Base-by-base conservation (phyloP, 1,140 invertebrate genomes). In the Thalassaphorura encarpata region DNA sequence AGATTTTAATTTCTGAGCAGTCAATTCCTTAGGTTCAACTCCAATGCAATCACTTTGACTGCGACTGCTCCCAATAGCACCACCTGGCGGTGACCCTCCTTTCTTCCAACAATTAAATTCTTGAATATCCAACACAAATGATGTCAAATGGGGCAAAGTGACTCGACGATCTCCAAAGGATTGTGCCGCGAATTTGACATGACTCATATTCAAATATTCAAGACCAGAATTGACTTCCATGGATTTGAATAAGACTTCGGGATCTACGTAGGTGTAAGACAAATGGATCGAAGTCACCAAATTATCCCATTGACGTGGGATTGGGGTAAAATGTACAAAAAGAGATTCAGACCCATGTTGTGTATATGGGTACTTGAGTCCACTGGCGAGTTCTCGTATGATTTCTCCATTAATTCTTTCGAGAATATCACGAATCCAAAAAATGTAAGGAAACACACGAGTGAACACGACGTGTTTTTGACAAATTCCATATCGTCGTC, bases 271-370 rank as follows among this genome's bases (percentile, higher is more conserved):
- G 19, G 18, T 29, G 33, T 51, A 36, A 3, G 28, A 16, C 5
- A 51, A 4, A 11, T 51, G 5, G 11, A 51, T n/a, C 6, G 48
- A 36, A 5, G 33, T 33, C 3, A 51, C 23, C 4, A 26, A 16
- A 24, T 33, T 36, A 11, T 15, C 31, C 48, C 48, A 51, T 15
- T 51, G 26, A 18, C 48, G 48, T 18, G 48, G 48, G 13, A 51
- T 13, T 21, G 26, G 26, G 5, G n/a, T 39, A 23, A 51, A 51
- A 5, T 11, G 13, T 11, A 36, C 11, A 36, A 11, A n/a, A n/a
- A 11, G 11, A n/a, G n/a, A 11, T n/a, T 36, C 48, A 36, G 33
- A n/a, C 33, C 33, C 33, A 11, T 11, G n/a, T n/a, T 36, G 33
- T n/a, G n/a, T n/a, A n/a, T 36, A 36, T n/a, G 33, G 33, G 33